These are phyloP conservation scores for Characodon lateralis DNA, from an alignment of 2,797 vertebrate genomes.

Conservation along the genomic window DNA sequence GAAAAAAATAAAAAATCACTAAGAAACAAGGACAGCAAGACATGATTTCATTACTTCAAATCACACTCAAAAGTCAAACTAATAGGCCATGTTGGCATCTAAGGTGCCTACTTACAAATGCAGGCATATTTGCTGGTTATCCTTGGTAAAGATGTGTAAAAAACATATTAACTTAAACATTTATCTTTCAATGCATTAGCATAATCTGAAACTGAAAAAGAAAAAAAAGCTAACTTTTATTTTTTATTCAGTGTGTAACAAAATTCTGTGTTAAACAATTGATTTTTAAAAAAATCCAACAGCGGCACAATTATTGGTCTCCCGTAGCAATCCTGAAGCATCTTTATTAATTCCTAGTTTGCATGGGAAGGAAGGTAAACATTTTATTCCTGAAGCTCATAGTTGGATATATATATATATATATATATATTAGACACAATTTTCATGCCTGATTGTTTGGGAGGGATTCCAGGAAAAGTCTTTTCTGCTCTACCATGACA, in stretches of 20 bases:
- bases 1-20: conserved; percentile 40
- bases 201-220: background rate
- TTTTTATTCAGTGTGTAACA: background rate
- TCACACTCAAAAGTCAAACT: conserved; percentile 41
- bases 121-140: background rate
- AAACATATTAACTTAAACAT: background rate
- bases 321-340: background rate
- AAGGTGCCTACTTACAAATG: conserved; percentile 4
- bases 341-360: background rate
- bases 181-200: background rate
- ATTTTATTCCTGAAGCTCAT: background rate
- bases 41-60: conserved; percentile 37
- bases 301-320: background rate
- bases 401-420: background rate
- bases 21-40: conserved; percentile 22
- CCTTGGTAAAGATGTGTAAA: background rate
- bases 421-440: background rate
- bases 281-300: background rate
- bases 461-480: background rate
- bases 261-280: background rate
- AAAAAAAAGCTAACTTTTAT: background rate
- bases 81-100: conserved; percentile 55
- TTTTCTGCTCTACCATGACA: background rate
- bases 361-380: no score
- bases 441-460: background rate